Conservation (phyloP, 2,888 invertebrate genomes). For the Diadromus collaris region DNA sequence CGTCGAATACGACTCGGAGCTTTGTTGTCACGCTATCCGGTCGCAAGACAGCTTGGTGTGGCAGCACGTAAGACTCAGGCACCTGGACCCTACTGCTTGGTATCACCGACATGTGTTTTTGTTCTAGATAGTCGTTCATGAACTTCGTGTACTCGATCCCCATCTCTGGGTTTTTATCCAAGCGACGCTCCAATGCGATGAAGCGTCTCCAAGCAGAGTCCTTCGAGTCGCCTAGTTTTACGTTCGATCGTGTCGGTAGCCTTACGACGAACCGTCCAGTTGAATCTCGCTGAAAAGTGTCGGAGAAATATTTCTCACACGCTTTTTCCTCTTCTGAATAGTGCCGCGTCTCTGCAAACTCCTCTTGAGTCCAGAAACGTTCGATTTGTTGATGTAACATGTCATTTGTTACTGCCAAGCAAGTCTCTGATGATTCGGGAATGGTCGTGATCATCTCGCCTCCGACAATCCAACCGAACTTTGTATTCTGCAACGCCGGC, state of each 20-base stretch:
- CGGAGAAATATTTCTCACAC: neutral
- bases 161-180: neutral
- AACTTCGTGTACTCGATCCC: neutral
- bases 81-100: neutral
- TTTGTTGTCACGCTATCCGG: no score
- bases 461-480: constrained; percentile 58
- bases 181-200: neutral
- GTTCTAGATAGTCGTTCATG: neutral
- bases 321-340: neutral
- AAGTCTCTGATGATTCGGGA: neutral
- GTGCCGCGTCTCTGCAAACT: neutral
- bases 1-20: no score
- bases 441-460: constrained; percentile 35
- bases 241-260: neutral
- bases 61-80: constrained; percentile 4
- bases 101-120: neutral
- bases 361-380: neutral
- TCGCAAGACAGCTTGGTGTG: constrained; percentile 22
- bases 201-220: neutral
- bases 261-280: neutral
- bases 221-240: constrained; percentile 17
- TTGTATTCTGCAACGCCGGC: constrained; percentile 55
- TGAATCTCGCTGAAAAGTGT: neutral
- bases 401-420: neutral
- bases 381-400: neutral